Conservation (phyloP, 2,113 vertebrate genomes). For the Columbina picui region DNA sequence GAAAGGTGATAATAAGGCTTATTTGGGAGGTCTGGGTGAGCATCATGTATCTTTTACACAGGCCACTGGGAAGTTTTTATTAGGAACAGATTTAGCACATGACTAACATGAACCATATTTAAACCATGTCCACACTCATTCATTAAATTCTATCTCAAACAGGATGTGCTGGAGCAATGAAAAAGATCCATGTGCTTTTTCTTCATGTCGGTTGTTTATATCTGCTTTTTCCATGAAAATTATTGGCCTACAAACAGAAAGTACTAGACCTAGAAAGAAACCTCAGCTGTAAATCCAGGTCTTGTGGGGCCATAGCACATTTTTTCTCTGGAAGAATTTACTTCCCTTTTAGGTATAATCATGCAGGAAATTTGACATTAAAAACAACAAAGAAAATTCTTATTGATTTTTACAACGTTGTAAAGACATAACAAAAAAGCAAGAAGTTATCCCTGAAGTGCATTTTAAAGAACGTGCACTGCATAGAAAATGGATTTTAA, state of each 20-base stretch:
- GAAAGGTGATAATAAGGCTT: neutral
- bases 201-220: neutral
- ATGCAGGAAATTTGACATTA: neutral
- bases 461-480: neutral
- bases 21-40: neutral
- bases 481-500: neutral
- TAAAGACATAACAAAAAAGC: neutral
- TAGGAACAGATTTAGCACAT: slow-evolving; percentile 8
- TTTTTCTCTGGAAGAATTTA: neutral
- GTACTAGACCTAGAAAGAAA: neutral
- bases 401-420: slow-evolving; percentile 2
- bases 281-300: neutral
- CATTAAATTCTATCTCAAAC: neutral
- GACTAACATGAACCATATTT: slow-evolving; percentile 22
- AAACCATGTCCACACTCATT: slow-evolving; percentile 7
- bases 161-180: neutral
- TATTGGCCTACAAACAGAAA: neutral
- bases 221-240: neutral
- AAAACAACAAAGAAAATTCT: neutral
- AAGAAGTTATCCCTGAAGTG: neutral
- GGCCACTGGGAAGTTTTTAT: neutral
- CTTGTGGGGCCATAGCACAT: neutral
- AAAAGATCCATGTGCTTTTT: neutral
- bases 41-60: neutral
- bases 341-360: neutral